Evolutionary conservation across 1,140 invertebrate genomes (phyloP), one percentile per base, ranked within the genome.

Genomic region (Cardiocondyla obscurior): DNA sequence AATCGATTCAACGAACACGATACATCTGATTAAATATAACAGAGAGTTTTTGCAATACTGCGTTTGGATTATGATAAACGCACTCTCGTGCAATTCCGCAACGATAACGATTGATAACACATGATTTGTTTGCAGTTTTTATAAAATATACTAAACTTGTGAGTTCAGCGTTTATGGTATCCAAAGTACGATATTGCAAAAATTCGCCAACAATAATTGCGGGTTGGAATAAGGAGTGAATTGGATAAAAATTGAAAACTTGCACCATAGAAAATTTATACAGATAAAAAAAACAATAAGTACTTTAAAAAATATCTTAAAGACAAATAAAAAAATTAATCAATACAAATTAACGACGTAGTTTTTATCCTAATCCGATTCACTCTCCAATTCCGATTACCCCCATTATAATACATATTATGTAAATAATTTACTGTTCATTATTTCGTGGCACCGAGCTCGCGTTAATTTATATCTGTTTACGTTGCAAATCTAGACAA

Each of bases 21-120:
- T 55, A 69, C 25, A 79, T 69, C 69, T 62, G 25, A 30, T 77
- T 79, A 79, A 5, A 69, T 79, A 33, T 39, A 77, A 42, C 30
- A 30, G 46, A 67, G 30, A 77, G 16, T 12, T 79, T 69, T 79
- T 79, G 46, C 74, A 79, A 55, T 79, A 55, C 12, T 22, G 22
- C 30, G 16, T 39, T 36, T 77, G 39, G 12, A 53, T 28, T 67
- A 69, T 22, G 7, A 6, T 39, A 77, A 79, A 53, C 62, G 10
- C 44, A 36, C 42, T 51, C 22, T 14, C n/a, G 30, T 28, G 16
- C 28, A 65, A 62, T n/a, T 5, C 3, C n/a, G 19, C 25, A 67
- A 74, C 14, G 10, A 12, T 65, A 65, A 39, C 33, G 1, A 39
- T 19, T 33, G 16, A 30, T 44, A 60, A 60, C 25, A 30, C 25